These are phyloP conservation scores for Baryphthengus martii DNA, from an alignment of 2,113 vertebrate species.

Conservation along the genomic window DNA sequence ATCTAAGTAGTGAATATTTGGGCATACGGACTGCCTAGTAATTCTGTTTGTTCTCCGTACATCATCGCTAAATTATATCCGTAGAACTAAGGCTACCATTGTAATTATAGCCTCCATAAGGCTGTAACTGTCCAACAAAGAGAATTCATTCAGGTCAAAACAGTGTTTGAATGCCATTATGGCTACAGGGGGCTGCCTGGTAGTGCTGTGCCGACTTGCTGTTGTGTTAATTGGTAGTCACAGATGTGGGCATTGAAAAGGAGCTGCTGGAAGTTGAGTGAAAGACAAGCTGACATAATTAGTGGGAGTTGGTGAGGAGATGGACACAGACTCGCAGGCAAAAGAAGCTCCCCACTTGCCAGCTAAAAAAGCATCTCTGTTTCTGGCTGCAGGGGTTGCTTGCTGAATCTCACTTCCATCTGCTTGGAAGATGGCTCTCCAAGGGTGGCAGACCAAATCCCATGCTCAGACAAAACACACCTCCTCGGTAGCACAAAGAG, in stretches of 20 bases:
- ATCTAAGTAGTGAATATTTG: conserved; percentile 38
- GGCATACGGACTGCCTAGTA: conserved; percentile 17
- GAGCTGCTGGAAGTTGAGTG: conserved; percentile 16
- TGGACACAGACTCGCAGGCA: background rate
- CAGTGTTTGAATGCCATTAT: conserved; percentile 54
- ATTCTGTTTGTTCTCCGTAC: conserved; percentile 39
- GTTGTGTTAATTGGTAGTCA: conserved; percentile 62
- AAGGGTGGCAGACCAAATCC: conserved; percentile 55
- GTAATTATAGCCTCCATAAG: conserved; percentile 51
- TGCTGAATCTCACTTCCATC: conserved; percentile 14
- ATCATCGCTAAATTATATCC: conserved; percentile 33
- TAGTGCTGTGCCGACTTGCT: background rate
- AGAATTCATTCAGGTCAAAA: conserved; percentile 59
- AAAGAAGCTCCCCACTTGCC: background rate
- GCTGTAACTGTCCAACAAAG: conserved; percentile 62
- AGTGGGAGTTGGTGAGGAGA: conserved; percentile 5
- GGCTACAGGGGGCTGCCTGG: conserved; percentile 22
- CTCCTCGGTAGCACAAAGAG: background rate
- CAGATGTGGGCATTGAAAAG: conserved; percentile 55
- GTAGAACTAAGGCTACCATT: background rate
- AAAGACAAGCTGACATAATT: conserved; percentile 59
- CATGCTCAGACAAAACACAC: conserved; percentile 31
- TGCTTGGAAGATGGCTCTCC: conserved; percentile 9
- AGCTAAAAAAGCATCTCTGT: background rate
- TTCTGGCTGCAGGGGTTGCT: conserved; percentile 16